Conservation (phyloP, 2,888 invertebrate genomes). For the Oscheius sp. region DNA sequence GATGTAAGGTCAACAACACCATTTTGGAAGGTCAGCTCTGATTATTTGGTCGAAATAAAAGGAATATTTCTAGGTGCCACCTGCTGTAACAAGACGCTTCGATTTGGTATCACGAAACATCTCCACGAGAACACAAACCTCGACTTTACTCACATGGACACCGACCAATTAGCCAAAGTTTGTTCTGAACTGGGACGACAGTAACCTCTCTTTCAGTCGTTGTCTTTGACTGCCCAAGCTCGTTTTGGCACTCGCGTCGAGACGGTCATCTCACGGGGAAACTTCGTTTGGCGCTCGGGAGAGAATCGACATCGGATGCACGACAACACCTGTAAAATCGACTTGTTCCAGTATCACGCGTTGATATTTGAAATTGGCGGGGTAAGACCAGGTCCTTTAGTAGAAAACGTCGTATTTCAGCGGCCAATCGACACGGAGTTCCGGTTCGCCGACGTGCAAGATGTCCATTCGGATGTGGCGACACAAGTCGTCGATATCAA, state of each 20-base stretch:
- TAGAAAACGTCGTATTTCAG: neutral
- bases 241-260: slow-evolving; percentile 7
- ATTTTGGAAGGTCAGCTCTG: slow-evolving; percentile 5
- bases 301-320: neutral
- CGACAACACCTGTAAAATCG: slow-evolving; percentile 11
- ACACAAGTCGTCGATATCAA: too few relatives aligned
- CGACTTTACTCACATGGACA: slow-evolving; percentile 18
- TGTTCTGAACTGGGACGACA: neutral
- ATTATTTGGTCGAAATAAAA: neutral
- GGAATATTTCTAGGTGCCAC: slow-evolving; percentile 11
- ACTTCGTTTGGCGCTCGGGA: slow-evolving; percentile 10
- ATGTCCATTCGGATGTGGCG: too few relatives aligned
- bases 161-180: slow-evolving; percentile 2
- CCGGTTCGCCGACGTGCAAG: too few relatives aligned
- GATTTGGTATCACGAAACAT: slow-evolving; percentile 8
- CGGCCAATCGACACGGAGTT: too few relatives aligned
- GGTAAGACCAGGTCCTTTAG: neutral
- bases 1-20: neutral
- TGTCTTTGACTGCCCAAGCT: slow-evolving; percentile 1
- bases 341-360: slow-evolving; percentile 19
- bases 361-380: slow-evolving; percentile 10
- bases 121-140: slow-evolving; percentile 5
- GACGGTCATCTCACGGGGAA: slow-evolving; percentile 16
- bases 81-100: slow-evolving; percentile 14
- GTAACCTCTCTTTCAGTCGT: neutral